Base-by-base conservation (phyloP, 2,888 invertebrate species). In the Plagiodera versicolora region DNA sequence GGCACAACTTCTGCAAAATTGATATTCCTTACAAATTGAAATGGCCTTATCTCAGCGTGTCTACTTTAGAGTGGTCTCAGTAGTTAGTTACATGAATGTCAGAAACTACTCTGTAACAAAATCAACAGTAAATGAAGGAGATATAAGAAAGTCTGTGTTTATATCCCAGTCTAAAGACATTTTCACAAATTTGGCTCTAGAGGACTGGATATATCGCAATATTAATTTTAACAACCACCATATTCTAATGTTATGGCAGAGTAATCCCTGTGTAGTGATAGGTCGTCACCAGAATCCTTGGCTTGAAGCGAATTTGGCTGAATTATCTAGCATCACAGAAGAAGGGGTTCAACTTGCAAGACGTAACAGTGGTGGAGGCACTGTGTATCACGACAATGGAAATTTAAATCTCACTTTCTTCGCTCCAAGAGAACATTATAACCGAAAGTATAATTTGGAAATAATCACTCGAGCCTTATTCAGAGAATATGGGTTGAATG, bases 251-350 rank as follows among this genome's bases (percentile, higher is more conserved):
- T 82, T 98, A 58, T 98, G 97, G 95, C 87, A 90, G 56, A 99
- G 98, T 79, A 86, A 90, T 68, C 97, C 98, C 0, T 92, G 95
- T 77, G 93, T 99, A 56, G 97, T 99, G 4, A 89, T 98, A 77
- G 99, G 99, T 5, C 87, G 94, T 59, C 94, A 98, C 80, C 98
- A 98, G 80, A 99, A 99, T 81, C 95, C 97, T 0, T 99, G 97
- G 91, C 79, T 89, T 30, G 98, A 99, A 79, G 90, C 93, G 1
- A 92, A 98, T 79, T 81, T 94, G 1, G 84, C 87, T 1, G 83
- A 84, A 45, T 79, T 92, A 51, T 77, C 83, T 63, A 64, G 67
- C 50, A 72, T 75, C 44, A 71, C 72, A 4, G 86, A 87, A 51
- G 83, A 85, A 45, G 89, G 88, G 14, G 88, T 98, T 58, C 83